Conservation (phyloP, 2,113 vertebrate species). For the Thermophis baileyi region DNA sequence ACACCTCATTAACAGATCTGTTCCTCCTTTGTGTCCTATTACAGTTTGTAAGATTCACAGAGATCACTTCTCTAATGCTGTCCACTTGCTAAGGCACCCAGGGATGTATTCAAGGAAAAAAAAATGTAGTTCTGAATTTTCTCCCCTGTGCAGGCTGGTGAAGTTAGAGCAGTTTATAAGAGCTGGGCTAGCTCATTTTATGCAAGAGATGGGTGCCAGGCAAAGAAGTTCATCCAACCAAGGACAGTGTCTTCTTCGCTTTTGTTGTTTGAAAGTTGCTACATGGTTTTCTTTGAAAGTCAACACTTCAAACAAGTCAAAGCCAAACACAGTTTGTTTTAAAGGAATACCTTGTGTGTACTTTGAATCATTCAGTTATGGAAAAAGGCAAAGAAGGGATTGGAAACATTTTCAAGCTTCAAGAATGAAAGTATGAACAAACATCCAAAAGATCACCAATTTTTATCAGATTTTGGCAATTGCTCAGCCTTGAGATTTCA, state of each 20-base stretch:
- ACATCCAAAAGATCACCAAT: background rate
- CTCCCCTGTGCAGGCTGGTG: background rate
- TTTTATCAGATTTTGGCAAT: background rate
- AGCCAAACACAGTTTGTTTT: background rate
- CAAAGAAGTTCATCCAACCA: background rate
- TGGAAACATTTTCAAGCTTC: background rate
- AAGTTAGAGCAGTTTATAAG: background rate
- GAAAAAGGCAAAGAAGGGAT: background rate
- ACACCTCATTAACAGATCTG: too few relatives aligned
- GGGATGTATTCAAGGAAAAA: background rate
- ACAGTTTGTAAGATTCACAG: background rate
- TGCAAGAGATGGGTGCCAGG: background rate
- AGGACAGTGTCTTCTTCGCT: too few relatives aligned
- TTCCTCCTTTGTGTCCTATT: background rate
- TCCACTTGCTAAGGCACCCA: background rate
- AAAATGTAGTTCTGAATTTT: background rate
- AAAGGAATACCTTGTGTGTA: background rate
- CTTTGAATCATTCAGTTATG: background rate
- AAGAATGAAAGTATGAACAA: background rate
- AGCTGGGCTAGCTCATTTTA: background rate
- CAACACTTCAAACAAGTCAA: background rate
- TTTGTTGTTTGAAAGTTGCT: background rate
- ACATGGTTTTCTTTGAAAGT: background rate
- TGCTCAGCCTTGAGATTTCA: background rate
- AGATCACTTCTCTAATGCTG: too few relatives aligned